phyloP scores from a whole-genome alignment of 2,888 invertebrate genomes.

The Drosophila algonquin region DNA sequence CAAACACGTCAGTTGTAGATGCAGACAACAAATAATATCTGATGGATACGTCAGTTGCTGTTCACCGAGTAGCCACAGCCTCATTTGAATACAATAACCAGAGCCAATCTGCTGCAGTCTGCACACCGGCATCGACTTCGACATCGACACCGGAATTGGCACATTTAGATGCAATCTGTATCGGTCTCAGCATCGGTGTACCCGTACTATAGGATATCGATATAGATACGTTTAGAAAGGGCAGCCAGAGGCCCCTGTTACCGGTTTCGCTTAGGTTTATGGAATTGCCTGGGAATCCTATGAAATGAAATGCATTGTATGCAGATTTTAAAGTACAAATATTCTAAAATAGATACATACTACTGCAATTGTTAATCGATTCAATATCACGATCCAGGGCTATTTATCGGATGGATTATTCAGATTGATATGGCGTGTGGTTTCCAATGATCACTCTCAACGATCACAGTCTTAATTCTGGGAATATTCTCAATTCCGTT shows the following conservation, averaged over 20 bases:
- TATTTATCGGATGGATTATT: conserved; percentile 20
- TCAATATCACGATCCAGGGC: conserved; percentile 31
- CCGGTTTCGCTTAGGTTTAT: conserved; percentile 18
- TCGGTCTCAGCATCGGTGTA: conserved; percentile 3
- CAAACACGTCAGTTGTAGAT: conserved; percentile 27
- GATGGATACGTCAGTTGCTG: conserved; percentile 41
- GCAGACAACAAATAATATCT: conserved; percentile 22
- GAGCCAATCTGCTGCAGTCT: conserved; percentile 32
- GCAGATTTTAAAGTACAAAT: conserved; percentile 27
- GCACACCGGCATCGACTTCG: conserved; percentile 11
- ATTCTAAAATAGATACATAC: conserved; percentile 2
- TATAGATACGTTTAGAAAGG: conserved; percentile 32
- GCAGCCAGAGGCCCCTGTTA: conserved; percentile 15
- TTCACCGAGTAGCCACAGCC: conserved; percentile 29
- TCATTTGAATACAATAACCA: conserved; percentile 70
- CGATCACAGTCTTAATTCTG: conserved; percentile 1
- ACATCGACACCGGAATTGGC: conserved; percentile 43
- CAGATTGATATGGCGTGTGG: conserved; percentile 12
- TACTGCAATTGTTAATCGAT: conserved; percentile 40
- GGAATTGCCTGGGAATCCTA: conserved; percentile 13
- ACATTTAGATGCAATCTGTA: conserved; percentile 38
- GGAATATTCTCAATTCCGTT: conserved; percentile 24
- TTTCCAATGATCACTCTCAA: conserved; percentile 8
- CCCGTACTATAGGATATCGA: background rate
- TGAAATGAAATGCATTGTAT: conserved; percentile 20